These are phyloP conservation scores for Scarus forsteni DNA, from an alignment of 2,797 vertebrate species.

Conservation along the genomic window DNA sequence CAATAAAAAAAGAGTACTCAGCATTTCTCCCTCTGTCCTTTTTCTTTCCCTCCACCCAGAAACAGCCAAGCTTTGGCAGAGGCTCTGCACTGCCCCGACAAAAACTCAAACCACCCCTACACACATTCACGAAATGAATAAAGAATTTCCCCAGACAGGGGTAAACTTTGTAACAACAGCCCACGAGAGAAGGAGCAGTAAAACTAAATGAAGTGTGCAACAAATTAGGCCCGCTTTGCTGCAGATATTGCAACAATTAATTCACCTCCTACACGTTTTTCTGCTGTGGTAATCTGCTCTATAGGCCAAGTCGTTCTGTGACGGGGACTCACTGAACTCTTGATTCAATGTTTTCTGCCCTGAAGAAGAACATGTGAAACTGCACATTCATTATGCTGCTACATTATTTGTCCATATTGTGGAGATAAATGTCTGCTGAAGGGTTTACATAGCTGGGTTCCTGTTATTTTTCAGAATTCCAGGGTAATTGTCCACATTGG, in stretches of 20 bases:
- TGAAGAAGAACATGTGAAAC: conserved; percentile 23
- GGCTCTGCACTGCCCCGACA: conserved; percentile 38
- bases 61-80: conserved; percentile 66
- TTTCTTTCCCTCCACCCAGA: conserved; percentile 51
- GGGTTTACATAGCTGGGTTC: conserved; percentile 65
- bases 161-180: conserved; percentile 66
- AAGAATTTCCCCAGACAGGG: conserved; percentile 61
- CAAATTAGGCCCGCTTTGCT: conserved; percentile 73
- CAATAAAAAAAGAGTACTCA: conserved; percentile 29
- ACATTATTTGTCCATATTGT: conserved; percentile 37
- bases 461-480: conserved; percentile 51
- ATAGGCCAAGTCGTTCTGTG: conserved; percentile 47
- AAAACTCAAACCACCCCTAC: conserved; percentile 68
- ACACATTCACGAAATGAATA: conserved; percentile 68
- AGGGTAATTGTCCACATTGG: conserved; percentile 51
- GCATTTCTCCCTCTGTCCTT: conserved; percentile 27
- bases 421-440: conserved; percentile 38
- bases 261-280: conserved; percentile 60
- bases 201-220: conserved; percentile 78
- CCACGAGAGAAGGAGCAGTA: conserved; percentile 66
- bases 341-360: conserved; percentile 11
- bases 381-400: conserved; percentile 5
- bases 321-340: conserved; percentile 33
- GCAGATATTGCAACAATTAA: conserved; percentile 75
- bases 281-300: conserved; percentile 54